Evolutionary conservation across 2,888 invertebrate species (phyloP), one percentile per base, ranked within the genome.

Genomic region (Acrobasis repandana): DNA sequence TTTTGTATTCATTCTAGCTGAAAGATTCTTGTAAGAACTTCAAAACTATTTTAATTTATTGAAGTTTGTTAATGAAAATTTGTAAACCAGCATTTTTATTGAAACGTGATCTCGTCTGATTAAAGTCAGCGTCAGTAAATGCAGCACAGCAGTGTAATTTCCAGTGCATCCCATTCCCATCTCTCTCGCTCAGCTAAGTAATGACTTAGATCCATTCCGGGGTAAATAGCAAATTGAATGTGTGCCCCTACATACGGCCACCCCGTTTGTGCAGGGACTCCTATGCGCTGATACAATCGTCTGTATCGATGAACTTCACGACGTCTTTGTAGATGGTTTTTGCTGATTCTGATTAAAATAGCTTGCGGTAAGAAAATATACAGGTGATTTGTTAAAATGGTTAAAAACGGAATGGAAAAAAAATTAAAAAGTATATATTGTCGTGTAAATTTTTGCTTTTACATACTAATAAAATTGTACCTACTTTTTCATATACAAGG

Each of bases 141-240:
- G 77, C 77, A 78, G 80, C 77, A 81, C 80, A 79, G 77, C 79
- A 70, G 77, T 85, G 85, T 88, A 88, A 89, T 89, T 86, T 88
- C 84, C 85, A 86, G 84, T 86, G 86, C 87, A 87, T 84, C 86
- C 86, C 83, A 80, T 82, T 79, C 83, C 83, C 84, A 83, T 87
- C 86, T 85, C 89, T 83, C 88, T 85, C 90, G 86, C 88, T 86
- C 89, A 83, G 90, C 88, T 92, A 92, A 92, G 92, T 91, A 92
- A 92, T 91, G 90, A 92, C 90, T 90, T 85, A 87, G 90, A 90
- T 92, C 90, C 90, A 90, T 92, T 89, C 86, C 88, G 85, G 87
- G 90, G 92, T 91, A 92, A 91, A 91, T 89, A 91, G 90, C 88
- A 90, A 92, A 92, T 91, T 91, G 88, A 89, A 91, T 92, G 89